Evolutionary conservation across 2,113 vertebrate species (phyloP).

Genomic region (Papio anubis): DNA sequence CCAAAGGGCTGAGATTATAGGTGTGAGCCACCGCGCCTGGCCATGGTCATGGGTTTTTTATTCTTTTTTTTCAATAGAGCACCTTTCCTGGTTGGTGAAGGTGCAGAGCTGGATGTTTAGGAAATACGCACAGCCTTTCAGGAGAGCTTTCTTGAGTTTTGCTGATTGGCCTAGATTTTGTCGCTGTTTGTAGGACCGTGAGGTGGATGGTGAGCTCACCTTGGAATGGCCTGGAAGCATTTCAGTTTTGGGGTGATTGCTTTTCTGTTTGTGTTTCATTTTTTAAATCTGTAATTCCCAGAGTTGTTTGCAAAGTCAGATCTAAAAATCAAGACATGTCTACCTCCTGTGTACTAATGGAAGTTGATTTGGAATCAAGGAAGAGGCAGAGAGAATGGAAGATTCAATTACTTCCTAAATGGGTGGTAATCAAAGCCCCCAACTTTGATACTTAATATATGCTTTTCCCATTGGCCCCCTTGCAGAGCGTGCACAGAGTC

Average conservation of each 20-base stretch:
- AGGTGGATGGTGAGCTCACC: neutral
- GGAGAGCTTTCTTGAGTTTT: neutral
- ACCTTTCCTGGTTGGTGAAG: neutral
- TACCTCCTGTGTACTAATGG: neutral
- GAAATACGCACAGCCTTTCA: neutral
- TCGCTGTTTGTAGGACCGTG: neutral
- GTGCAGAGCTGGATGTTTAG: neutral
- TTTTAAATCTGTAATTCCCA: constrained; percentile 3
- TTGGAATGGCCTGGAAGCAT: neutral
- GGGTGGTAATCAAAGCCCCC: neutral
- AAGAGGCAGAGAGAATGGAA: neutral
- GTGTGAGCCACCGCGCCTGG: too few relatives aligned
- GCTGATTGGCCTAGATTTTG: neutral
- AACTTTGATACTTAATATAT: neutral
- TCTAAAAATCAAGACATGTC: neutral
- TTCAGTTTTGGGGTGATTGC: neutral
- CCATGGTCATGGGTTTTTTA: neutral
- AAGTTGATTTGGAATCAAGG: neutral
- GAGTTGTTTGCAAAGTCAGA: neutral
- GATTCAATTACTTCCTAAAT: neutral
- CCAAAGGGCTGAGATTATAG: too few relatives aligned
- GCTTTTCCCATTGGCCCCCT: neutral
- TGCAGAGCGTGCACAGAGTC: neutral
- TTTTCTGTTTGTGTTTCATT: neutral
- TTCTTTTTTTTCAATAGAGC: neutral